Evolutionary conservation across 2,888 invertebrate species (phyloP), one percentile per base, ranked within the genome.

Genomic region (Anoncus sp.): DNA sequence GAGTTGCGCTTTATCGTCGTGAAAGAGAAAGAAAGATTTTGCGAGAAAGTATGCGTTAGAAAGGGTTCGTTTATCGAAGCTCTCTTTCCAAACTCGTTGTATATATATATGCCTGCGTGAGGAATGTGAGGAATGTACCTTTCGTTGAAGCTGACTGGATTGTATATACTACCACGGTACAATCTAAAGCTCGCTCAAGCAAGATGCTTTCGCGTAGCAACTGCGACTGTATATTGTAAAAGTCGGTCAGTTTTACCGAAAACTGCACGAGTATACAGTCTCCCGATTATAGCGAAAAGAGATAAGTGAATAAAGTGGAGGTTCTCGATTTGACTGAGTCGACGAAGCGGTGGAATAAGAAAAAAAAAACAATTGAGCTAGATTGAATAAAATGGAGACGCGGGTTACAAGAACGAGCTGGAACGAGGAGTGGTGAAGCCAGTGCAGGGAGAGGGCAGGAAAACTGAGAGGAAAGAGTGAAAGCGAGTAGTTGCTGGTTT

Each of bases 401-500:
- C 59, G 49, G 80, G 31, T 66, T 72, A 65, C 69, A 53, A 69
- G 59, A 60, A 79, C 45, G 53, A 59, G 71, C 47, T 31, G 49
- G 20, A 49, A 24, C 31, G 62, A 43, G 40, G 51, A 24, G 71
- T 51, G 51, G 57, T 16, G 55, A 45, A 47, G 38, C 66, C 67
- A 75, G 81, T 63, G 78, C 72, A 70, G 67, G 62, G 77, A 70
- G 67, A 59, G 77, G 72, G 62, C 67, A 57, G 75, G 71, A 69
- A 72, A 80, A 69, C 75, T 63, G 77, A n/a, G 75, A 80, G 82
- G 79, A 80, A 79, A 74, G 75, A 83, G 79, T 65, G 81, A 79
- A 75, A 79, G 78, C 80, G 75, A 81, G 82, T 74, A 88, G 87
- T 85, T 86, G 88, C 87, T 89, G 89, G 87, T 88, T 90, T 90